Evolutionary conservation across 1,140 invertebrate species (phyloP), one percentile per base, ranked within the genome.

Genomic region (Hylaeus volcanicus): DNA sequence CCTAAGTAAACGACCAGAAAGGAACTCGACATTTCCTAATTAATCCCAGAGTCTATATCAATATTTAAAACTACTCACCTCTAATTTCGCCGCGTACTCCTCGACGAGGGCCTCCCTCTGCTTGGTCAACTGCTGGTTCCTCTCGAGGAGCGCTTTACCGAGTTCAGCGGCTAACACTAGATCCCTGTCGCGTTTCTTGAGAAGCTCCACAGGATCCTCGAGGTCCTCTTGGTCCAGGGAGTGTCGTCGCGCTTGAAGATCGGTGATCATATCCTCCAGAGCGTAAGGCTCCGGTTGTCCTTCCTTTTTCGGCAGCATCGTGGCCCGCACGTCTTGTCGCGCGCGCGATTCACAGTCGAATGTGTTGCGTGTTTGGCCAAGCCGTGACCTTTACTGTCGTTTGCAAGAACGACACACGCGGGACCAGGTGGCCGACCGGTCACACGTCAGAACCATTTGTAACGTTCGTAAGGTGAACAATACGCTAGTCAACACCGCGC

Each of bases 161-260:
- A 99, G 94, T 92, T 99, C 98, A 1, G 98, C 98, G 1, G 98
- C 98, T 69, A 99, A 93, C 41, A 98, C 95, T 12, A 99, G 95
- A 91, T 99, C 98, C 81, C 97, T 96, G 89, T 99, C 98, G 91
- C 99, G 98, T 93, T 98, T 97, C 85, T 97, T 97, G 39, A 99
- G 93, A 89, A 98, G 96, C 26, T 95, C 95, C 94, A 96, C 96
- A 0, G 98, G 94, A 91, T 98, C 97, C 66, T 94, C 68, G 94
- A 93, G 48, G n/a, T 90, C 91, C 78, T 92, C 86, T 39, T 88
- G 87, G 14, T 92, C 92, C 64, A 92, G 45, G 64, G 89, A 91
- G 45, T 90, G 88, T 43, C 92, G 86, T 74, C 90, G 82, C 51
- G 88, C 89, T 82, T 89, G 90, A 37, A 90, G 92, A 82, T 91